Base-by-base conservation (phyloP, 2,113 vertebrate genomes). In the Pelvicachromis taeniatus region DNA sequence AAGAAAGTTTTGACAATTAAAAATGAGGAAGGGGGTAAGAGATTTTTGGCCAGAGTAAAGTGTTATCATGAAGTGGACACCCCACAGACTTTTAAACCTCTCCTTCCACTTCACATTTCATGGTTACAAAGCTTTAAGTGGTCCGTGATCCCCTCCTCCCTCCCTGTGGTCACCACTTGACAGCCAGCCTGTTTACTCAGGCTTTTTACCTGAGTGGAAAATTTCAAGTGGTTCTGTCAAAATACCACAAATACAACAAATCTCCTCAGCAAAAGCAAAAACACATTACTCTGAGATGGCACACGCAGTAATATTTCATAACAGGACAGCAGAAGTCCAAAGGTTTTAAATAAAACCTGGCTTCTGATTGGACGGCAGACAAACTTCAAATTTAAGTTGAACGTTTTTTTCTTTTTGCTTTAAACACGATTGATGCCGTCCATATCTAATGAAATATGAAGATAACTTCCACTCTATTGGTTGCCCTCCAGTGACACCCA, bases 141-240 rank as follows among this genome's bases (percentile, higher is more conserved):
- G 55, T 33, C 65, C 53, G 17, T 1, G 45, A 9, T 11, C 35
- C n/a, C 35, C 61, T 14, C 42, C 12, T 12, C 35, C 42, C 23
- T 11, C 52, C 53, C n/a, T 16, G 9, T 50, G 42, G 73, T 12
- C 12, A 7, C 78, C 42, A 83, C 86, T 88, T 87, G 63, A 82
- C 33, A 90, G 56, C n/a, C 19, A 3, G 14, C 70, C 26, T 91
- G 90, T 91, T 93, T 90, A 88, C 73, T 65, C 42, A 1, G 23
- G 50, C 85, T 90, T 89, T 90, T 88, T 82, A 89, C 84, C 87
- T 90, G 86, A 88, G 89, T 90, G 93, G 90, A 94, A 93, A 90
- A 86, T 93, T 89, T 93, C 92, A 94, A 93, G 93, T 89, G 89
- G 85, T 54, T 77, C 85, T 91, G 92, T 94, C 89, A 93, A 93